Percentiles rank a stretch among this genome's conserved stretches.
These are phyloP conservation scores for Arvicanthis niloticus DNA, from an alignment of 2,113 vertebrate species.

Conservation along the genomic window DNA sequence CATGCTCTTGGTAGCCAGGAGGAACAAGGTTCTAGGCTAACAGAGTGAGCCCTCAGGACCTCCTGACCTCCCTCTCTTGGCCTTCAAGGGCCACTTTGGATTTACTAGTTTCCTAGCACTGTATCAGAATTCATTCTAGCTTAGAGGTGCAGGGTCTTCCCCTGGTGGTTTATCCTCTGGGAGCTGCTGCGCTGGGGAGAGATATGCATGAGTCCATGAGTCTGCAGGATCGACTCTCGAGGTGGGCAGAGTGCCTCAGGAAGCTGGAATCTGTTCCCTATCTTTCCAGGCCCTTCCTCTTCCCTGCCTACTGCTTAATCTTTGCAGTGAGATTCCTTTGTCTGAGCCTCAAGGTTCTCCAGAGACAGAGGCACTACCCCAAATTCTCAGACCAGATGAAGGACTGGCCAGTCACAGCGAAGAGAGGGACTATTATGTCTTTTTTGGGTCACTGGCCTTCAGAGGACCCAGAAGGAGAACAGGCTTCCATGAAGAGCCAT, in stretches of 20 bases:
- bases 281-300: neutral
- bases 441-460: neutral
- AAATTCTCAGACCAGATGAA: neutral
- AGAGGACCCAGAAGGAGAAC: neutral
- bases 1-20: neutral
- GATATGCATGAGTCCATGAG: rapidly evolving
- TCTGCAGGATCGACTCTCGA: neutral
- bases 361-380: neutral
- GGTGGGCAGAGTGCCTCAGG: too few species aligned
- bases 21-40: neutral
- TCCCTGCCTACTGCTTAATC: neutral
- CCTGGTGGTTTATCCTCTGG: neutral
- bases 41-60: neutral
- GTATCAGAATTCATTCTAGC: neutral
- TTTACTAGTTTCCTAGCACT: neutral
- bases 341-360: neutral
- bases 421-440: neutral
- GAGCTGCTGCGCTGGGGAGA: neutral
- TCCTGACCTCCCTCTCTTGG: neutral
- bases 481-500: neutral
- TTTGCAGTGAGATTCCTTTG: neutral
- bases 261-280: neutral
- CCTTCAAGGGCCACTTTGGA: neutral
- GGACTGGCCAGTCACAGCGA: rapidly evolving
- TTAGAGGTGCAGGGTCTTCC: neutral